Base-by-base conservation (phyloP, 2,888 invertebrate species). In the Meiosimyza decipiens region DNA sequence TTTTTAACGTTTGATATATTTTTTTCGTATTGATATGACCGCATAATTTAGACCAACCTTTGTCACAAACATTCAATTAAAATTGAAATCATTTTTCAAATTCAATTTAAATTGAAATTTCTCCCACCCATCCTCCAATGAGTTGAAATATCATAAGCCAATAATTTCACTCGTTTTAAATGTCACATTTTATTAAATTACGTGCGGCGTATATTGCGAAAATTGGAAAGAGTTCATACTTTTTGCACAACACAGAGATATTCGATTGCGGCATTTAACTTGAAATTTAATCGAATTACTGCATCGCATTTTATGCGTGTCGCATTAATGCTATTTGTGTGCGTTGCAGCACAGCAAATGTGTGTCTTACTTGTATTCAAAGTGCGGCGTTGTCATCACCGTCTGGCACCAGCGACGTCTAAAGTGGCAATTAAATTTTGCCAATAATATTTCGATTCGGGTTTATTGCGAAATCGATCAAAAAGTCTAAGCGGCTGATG, bases 121-220 rank as follows among this genome's bases (percentile, higher is more conserved):
- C 40, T 4, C 9, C 40, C 18, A 59, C 11, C 18, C 13, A 55
- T n/a, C 18, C 18, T 28, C 13, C 22, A 12, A 57, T 28, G 28
- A 11, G 57, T 28, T 16, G 18, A 11, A 57, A 57, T 55, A 6
- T 11, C 12, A 16, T 55, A 18, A n/a, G 13, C 22, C 57, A 15
- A 62, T 62, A 47, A 49, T 40, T 16, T 40, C 47, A 62, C 47
- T 62, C 18, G 49, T 62, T 62, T 47, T 16, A 62, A 62, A n/a
- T 12, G 16, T 47, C 62, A 62, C 62, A 62, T 62, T 62, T 62
- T 16, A 47, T 62, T 40, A 62, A 62, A 62, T 62, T 62, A 62
- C 7, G 47, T 47, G 62, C 62, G 7, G 40, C 40, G 40, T 40
- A 40, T 40, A 4, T 40, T 40, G 40, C 6, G 40, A 40, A 40